Evolutionary conservation across 2,113 vertebrate genomes (phyloP).

Genomic region (Hystrix brachyura): DNA sequence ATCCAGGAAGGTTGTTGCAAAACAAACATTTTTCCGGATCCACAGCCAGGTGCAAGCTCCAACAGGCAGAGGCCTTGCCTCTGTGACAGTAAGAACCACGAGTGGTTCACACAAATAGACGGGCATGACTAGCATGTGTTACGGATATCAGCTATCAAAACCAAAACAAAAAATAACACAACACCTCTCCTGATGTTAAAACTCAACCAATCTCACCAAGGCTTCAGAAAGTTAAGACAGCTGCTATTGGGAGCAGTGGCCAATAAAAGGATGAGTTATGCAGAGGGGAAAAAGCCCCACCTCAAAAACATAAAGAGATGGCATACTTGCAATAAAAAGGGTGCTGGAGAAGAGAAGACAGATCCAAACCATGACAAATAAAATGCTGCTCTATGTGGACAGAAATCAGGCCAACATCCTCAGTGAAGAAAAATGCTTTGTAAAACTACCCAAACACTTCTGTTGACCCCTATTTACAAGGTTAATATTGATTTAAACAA

Average conservation of each 20-base stretch:
- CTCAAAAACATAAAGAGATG: not conserved
- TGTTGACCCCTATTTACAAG: not conserved
- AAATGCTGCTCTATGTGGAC: not conserved
- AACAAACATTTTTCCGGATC: not conserved
- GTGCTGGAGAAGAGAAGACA: not conserved
- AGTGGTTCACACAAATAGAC: not conserved
- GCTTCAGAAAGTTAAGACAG: not conserved
- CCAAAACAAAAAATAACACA: not conserved
- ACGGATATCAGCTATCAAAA: not conserved
- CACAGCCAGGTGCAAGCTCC: not conserved
- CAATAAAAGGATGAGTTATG: not conserved
- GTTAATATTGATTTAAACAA: conserved; percentile 25
- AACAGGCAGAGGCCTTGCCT: not conserved
- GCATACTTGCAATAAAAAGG: not conserved
- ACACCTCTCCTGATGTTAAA: not conserved
- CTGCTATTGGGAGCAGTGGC: not conserved
- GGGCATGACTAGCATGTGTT: not conserved
- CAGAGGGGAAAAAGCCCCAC: not conserved
- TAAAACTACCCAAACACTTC: not conserved
- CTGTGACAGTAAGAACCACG: not conserved
- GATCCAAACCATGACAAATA: not conserved
- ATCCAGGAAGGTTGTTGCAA: not conserved
- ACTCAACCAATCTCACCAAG: not conserved
- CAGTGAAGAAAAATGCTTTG: not conserved
- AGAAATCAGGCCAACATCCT: not conserved